Conservation (phyloP, 2,888 invertebrate species). For the Perizoma flavofasciatum region DNA sequence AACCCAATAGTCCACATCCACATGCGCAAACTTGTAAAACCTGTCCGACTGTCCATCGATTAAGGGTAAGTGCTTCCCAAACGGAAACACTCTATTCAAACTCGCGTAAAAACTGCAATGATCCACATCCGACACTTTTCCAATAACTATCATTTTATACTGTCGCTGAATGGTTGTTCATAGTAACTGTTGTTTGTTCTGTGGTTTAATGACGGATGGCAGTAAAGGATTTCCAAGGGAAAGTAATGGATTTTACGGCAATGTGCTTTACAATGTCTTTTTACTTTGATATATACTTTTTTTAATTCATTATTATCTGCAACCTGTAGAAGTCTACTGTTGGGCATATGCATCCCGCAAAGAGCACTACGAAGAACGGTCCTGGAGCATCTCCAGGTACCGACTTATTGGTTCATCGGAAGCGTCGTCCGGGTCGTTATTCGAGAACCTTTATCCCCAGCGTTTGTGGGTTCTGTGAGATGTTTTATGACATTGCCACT, state of each 20-base stretch:
- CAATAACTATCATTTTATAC: background rate
- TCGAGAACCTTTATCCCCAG: background rate
- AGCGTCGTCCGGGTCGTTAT: background rate
- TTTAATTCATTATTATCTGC: no score
- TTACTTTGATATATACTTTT: no score
- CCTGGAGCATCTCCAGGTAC: no score
- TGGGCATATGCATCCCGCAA: no score
- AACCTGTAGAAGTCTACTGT: no score
- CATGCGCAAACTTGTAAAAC: constrained; percentile 53
- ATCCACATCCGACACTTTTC: constrained; percentile 23
- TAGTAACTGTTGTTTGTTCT: constrained; percentile 2
- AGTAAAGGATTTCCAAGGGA: constrained; percentile 21
- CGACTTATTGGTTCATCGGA: no score
- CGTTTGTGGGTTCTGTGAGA: no score
- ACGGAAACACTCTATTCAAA: constrained; percentile 31
- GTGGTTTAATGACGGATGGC: constrained; percentile 15
- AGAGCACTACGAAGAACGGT: no score
- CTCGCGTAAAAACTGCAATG: constrained; percentile 26
- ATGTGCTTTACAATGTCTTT: constrained; percentile 1
- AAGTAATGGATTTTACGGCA: constrained; percentile 20
- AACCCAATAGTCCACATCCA: constrained; percentile 61
- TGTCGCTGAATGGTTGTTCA: background rate
- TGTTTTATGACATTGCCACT: no score
- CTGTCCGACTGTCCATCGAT: constrained; percentile 46
- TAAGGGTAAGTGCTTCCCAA: constrained; percentile 52